phyloP scores from a whole-genome alignment of 2,113 vertebrate genomes.

The Panthera tigris region DNA sequence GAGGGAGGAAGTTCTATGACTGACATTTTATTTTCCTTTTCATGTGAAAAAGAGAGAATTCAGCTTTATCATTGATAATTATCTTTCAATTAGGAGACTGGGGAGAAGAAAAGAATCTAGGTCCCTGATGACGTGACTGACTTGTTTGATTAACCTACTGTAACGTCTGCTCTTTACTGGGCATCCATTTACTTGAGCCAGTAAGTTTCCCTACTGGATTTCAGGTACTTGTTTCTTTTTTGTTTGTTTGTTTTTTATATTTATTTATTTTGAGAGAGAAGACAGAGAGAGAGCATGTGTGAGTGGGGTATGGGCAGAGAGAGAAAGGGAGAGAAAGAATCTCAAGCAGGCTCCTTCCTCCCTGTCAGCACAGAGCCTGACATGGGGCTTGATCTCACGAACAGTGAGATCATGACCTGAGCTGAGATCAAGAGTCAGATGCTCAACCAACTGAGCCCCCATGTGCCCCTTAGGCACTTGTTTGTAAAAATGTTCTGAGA shows the following conservation, averaged over 20 bases:
- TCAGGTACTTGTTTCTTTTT: background rate
- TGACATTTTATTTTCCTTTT: background rate
- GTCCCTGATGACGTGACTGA: background rate
- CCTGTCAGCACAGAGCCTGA: too few species aligned
- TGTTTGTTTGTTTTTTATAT: too few species aligned
- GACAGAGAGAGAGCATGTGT: too few species aligned
- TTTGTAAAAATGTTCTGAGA: constrained; percentile 29
- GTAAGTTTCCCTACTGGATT: background rate
- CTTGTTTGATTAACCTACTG: background rate
- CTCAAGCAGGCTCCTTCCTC: too few species aligned
- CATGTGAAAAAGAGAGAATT: background rate
- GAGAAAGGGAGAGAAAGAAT: too few species aligned
- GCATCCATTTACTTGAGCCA: constrained; percentile 5
- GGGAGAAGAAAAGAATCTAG: background rate
- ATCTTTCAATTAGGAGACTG: background rate
- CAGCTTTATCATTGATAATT: background rate
- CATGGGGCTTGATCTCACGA: too few species aligned
- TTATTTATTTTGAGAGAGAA: too few species aligned
- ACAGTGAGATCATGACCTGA: too few species aligned
- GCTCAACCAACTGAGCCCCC: too few species aligned
- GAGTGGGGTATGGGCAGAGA: too few species aligned
- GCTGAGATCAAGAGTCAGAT: too few species aligned
- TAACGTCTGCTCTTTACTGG: background rate
- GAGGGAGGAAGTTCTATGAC: background rate
- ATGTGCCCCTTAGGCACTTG: background rate